phyloP scores from a whole-genome alignment of 2,888 invertebrate genomes.

The Netelia fuscicornis region DNA sequence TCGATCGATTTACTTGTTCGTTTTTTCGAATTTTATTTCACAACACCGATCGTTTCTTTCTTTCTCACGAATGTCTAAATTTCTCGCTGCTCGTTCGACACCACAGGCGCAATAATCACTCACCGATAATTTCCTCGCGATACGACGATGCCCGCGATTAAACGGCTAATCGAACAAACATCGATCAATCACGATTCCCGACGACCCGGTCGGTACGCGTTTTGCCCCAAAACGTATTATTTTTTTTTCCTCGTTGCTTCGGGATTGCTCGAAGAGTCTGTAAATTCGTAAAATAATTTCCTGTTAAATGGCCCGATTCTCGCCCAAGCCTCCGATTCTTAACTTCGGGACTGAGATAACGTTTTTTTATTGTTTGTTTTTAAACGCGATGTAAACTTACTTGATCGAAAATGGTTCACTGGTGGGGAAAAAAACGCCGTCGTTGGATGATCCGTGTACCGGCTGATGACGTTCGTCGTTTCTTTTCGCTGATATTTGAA shows the following conservation, averaged over 20 bases:
- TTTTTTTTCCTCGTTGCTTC: conserved; percentile 14
- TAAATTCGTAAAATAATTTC: conserved; percentile 31
- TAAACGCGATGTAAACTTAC: background rate
- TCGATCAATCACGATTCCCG: background rate
- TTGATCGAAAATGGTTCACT: conserved; percentile 9
- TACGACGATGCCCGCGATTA: too few species aligned
- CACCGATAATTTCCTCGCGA: background rate
- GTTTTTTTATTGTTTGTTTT: background rate
- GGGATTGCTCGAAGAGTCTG: conserved; percentile 24
- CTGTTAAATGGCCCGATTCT: background rate
- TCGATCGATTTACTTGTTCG: background rate
- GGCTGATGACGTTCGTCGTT: background rate
- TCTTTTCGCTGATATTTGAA: conserved; percentile 10
- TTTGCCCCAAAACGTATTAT: background rate
- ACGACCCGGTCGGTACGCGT: too few species aligned
- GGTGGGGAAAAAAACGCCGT: background rate
- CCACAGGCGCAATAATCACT: background rate
- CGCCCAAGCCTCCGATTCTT: too few species aligned
- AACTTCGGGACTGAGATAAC: background rate
- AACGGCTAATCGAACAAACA: background rate
- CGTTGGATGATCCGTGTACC: background rate
- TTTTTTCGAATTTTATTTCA: background rate
- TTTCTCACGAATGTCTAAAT: background rate
- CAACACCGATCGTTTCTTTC: background rate
- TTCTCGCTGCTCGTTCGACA: too few species aligned